A percentile compares a stretch with the other conserved stretches of the same genome.
Evolutionary conservation across 2,888 invertebrate genomes (phyloP).

Genomic region (Nemurella pictetii): DNA sequence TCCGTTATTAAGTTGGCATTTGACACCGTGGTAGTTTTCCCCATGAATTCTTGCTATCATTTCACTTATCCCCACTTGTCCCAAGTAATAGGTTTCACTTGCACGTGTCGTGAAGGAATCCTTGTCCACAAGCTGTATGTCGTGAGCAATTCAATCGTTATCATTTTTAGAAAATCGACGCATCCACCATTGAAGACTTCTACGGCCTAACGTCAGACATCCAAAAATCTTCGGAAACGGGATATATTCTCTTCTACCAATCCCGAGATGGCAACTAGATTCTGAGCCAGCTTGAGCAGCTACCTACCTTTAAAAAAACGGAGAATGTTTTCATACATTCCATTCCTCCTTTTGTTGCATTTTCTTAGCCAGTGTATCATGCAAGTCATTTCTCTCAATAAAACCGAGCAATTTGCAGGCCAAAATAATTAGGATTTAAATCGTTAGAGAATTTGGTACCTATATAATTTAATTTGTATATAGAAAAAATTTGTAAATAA

Average conservation of each 20-base stretch:
- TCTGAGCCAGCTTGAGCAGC: not conserved
- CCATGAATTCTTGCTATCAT: too few species aligned
- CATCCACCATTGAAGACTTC: conserved; percentile 98
- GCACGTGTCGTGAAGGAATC: too few species aligned
- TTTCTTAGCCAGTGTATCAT: conserved; percentile 23
- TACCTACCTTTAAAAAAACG: not conserved
- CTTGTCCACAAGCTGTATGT: not conserved
- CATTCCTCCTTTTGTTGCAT: conserved; percentile 5
- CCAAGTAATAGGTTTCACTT: too few species aligned
- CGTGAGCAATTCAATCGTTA: conserved; percentile 35
- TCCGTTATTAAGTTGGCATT: too few species aligned
- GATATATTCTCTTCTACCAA: conserved; percentile 99
- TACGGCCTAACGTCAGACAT: conserved; percentile 98
- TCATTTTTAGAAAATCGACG: conserved; percentile 91
- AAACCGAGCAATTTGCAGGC: conserved; percentile 21
- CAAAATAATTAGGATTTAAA: conserved; percentile 27
- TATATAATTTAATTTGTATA: conserved; percentile 35
- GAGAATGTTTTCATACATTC: not conserved
- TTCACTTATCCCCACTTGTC: too few species aligned
- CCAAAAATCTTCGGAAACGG: conserved; percentile 99
- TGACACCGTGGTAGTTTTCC: too few species aligned
- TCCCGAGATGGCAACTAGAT: conserved; percentile 71
- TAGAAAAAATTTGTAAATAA: conserved; percentile 36
- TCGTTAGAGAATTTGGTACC: conserved; percentile 27
- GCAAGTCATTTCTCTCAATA: not conserved